Conservation (phyloP, 1,140 invertebrate genomes). For the Daktulosphaira vitifoliae region DNA sequence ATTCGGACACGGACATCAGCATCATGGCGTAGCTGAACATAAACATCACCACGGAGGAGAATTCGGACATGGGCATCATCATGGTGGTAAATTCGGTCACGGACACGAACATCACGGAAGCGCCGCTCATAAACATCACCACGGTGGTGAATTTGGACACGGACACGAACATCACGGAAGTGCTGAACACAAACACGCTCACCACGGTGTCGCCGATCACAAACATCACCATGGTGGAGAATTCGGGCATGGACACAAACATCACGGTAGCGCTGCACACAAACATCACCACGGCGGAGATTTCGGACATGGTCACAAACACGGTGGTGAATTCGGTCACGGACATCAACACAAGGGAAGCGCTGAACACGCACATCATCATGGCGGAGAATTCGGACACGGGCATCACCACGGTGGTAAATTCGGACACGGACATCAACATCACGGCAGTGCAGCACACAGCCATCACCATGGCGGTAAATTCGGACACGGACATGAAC, state of each 20-base stretch:
- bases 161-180: constrained; percentile 33
- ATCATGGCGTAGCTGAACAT: constrained; percentile 34
- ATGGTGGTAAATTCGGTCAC: constrained; percentile 31
- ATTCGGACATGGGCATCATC: constrained; percentile 35
- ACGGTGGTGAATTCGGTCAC: constrained; percentile 35
- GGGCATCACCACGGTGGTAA: constrained; percentile 35
- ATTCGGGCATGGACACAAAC: constrained; percentile 31
- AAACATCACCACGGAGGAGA: constrained; percentile 35
- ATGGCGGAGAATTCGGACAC: constrained; percentile 29
- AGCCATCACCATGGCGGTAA: constrained; percentile 33
- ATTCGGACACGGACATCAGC: constrained; percentile 35
- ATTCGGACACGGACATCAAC: constrained; percentile 34
- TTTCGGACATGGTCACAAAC: constrained; percentile 25
- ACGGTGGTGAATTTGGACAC: constrained; percentile 33
- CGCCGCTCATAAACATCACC: constrained; percentile 32
- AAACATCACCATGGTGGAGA: constrained; percentile 33
- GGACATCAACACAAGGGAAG: constrained; percentile 33
- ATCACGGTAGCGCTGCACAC: constrained; percentile 32
- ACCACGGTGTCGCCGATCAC: constrained; percentile 28
- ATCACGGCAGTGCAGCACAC: constrained; percentile 32
- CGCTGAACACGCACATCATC: constrained; percentile 21
- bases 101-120: constrained; percentile 32
- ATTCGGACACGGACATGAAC: constrained; percentile 34
- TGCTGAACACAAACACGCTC: constrained; percentile 28
- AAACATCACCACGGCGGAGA: constrained; percentile 33